Conservation (phyloP, 92 coral and sea anemone genomes). For the Porites rus region DNA sequence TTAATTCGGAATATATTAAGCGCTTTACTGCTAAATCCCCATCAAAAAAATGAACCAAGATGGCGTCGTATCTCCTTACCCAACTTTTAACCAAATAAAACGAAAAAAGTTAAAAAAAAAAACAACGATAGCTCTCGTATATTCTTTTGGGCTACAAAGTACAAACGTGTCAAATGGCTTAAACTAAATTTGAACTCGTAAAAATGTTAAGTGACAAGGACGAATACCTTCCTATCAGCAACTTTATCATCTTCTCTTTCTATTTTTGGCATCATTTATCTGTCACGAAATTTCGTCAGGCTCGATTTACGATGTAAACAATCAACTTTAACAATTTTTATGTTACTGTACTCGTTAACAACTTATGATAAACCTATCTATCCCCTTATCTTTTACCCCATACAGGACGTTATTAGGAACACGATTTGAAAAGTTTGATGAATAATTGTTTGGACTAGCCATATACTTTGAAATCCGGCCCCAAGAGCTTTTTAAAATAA, state of each 20-base stretch:
- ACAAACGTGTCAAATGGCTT: neutral
- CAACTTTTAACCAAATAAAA: too few species aligned
- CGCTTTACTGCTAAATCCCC: neutral
- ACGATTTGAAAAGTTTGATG: too few species aligned
- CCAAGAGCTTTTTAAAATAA: neutral
- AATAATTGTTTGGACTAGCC: neutral
- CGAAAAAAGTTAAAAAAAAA: too few species aligned
- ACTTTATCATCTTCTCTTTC: neutral
- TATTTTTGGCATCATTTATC: slow-evolving; percentile 4
- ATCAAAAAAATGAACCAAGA: too few species aligned
- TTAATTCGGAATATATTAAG: neutral
- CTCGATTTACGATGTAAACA: neutral
- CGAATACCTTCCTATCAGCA: neutral
- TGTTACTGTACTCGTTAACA: neutral
- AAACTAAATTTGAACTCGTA: neutral
- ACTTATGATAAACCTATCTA: neutral
- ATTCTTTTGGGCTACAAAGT: neutral
- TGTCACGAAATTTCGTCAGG: slow-evolving; percentile 33
- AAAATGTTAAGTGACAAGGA: slow-evolving; percentile 5
- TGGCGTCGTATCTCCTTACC: too few species aligned
- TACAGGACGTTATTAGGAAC: too few species aligned
- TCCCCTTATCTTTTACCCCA: too few species aligned
- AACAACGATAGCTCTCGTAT: neutral
- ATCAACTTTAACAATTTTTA: neutral
- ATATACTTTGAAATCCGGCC: too few species aligned